These are phyloP conservation scores for Campoplex nolae DNA, from an alignment of 2,888 invertebrate species.

Conservation along the genomic window DNA sequence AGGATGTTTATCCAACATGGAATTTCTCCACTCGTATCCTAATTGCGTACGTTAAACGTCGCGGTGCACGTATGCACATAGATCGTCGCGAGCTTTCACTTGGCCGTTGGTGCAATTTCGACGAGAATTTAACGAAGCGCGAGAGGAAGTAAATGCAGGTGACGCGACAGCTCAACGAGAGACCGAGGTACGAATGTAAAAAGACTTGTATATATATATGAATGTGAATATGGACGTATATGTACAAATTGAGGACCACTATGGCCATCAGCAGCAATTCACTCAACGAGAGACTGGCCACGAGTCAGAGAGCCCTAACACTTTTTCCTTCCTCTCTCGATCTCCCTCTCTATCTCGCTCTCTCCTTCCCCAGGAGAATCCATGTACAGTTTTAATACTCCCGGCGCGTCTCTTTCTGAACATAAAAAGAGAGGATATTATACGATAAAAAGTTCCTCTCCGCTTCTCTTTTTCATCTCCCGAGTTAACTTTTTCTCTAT, in stretches of 20 bases:
- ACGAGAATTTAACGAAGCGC: conserved; percentile 52
- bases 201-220: conserved; percentile 9
- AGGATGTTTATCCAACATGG: conserved; percentile 35
- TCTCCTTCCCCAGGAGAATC: not conserved
- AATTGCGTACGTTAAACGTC: conserved; percentile 65
- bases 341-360: not conserved
- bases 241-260: conserved; percentile 25
- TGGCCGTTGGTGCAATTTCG: conserved; percentile 52
- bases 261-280: conserved; percentile 54
- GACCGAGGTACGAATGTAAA: conserved; percentile 11
- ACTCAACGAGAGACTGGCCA: conserved; percentile 53
- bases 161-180: conserved; percentile 46
- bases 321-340: conserved; percentile 15
- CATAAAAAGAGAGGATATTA: conserved; percentile 53
- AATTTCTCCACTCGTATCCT: conserved; percentile 58
- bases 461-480: conserved; percentile 51
- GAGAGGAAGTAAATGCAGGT: conserved; percentile 51
- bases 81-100: conserved; percentile 47
- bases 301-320: conserved; percentile 17
- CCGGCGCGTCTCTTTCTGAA: conserved; percentile 56
- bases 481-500: conserved; percentile 57
- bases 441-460: conserved; percentile 55
- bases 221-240: not conserved
- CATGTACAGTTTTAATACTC: conserved; percentile 62
- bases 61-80: not conserved